Percentiles rank a stretch among this genome's conserved stretches.
These are phyloP conservation scores for Thymelicus sylvestris DNA, from an alignment of 2,888 invertebrate genomes.

Conservation along the genomic window DNA sequence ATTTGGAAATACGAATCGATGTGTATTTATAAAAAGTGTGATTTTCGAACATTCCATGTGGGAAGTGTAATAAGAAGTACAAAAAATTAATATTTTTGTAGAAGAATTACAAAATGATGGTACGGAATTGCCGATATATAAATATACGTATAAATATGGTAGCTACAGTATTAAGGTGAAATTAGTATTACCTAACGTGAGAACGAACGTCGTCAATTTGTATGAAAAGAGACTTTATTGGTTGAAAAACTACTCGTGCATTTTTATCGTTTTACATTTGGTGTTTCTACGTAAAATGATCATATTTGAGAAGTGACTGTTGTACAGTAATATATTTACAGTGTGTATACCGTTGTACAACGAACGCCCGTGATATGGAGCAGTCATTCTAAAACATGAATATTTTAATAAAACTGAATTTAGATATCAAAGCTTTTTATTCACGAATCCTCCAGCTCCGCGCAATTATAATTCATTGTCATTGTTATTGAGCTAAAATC, in stretches of 20 bases:
- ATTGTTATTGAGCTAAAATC: slow-evolving; percentile 1
- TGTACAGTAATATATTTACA: slow-evolving; percentile 53
- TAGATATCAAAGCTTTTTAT: slow-evolving; percentile 51
- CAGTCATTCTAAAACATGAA: slow-evolving; percentile 74
- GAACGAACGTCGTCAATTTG: slow-evolving; percentile 63
- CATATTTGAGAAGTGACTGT: slow-evolving; percentile 60
- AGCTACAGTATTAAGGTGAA: slow-evolving; percentile 75
- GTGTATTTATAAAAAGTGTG: slow-evolving; percentile 71
- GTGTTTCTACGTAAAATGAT: slow-evolving; percentile 67
- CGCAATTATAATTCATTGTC: slow-evolving; percentile 30
- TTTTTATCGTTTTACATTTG: slow-evolving; percentile 73
- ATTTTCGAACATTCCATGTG: slow-evolving; percentile 81
- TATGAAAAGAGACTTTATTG: slow-evolving; percentile 57
- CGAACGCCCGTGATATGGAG: slow-evolving; percentile 56
- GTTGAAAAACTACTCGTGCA: slow-evolving; percentile 58
- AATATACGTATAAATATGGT: slow-evolving; percentile 49
- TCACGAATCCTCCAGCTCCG: slow-evolving; percentile 10
- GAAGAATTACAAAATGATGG: slow-evolving; percentile 62
- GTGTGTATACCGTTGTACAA: slow-evolving; percentile 39
- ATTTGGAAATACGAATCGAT: slow-evolving; percentile 62
- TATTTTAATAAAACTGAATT: slow-evolving; percentile 81
- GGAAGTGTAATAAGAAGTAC: slow-evolving; percentile 81
- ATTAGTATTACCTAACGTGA: slow-evolving; percentile 64
- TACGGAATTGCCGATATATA: slow-evolving; percentile 57
- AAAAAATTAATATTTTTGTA: slow-evolving; percentile 83